Base-by-base conservation (phyloP, 2,113 vertebrate species). In the Phrynosoma platyrhinos region DNA sequence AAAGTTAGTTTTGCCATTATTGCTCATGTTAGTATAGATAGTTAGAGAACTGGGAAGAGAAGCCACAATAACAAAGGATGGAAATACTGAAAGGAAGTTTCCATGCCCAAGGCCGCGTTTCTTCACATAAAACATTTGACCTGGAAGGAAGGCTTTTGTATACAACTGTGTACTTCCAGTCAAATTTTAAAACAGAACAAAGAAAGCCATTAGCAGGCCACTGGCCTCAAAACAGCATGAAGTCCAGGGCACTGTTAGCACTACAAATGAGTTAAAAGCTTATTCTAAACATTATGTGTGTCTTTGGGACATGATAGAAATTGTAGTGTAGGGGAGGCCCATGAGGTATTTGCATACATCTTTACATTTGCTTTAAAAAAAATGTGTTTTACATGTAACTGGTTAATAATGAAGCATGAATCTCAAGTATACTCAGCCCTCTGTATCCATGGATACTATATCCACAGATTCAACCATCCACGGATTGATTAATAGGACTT, bases 51-150 rank as follows among this genome's bases (percentile, higher is more conserved):
- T 79, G 79, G 83, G 83, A 12, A 72, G 53, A 77, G 72, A 87
- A 88, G 66, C 85, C 77, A 8, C 75, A 42, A 42, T 85, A 85
- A 79, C 47, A 72, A 79, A 91, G 84, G 2, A 4, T 2, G 9
- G 62, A 75, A 42, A 14, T 84, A 76, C 87, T 93, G 82, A 89
- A 91, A 86, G 87, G 4, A 80, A 91, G 20, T 36, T 78, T 68
- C 90, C 4, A 2, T 83, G 76, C 88, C 89, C 89, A 72, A 82
- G 91, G 83, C 68, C 71, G 55, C 0, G 0, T 86, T 81, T 92
- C 86, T 92, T 52, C 92, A 91, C 64, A 88, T 93, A 91, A 94
- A 94, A 21, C 77, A 82, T 84, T 71, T 95, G 95, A 92, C 90
- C 92, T 92, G 92, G 90, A 95, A 96, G 92, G 85, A 62, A 79